These are phyloP conservation scores for Halcyon smyrnensis DNA, from an alignment of 2,797 vertebrate species.

Conservation along the genomic window DNA sequence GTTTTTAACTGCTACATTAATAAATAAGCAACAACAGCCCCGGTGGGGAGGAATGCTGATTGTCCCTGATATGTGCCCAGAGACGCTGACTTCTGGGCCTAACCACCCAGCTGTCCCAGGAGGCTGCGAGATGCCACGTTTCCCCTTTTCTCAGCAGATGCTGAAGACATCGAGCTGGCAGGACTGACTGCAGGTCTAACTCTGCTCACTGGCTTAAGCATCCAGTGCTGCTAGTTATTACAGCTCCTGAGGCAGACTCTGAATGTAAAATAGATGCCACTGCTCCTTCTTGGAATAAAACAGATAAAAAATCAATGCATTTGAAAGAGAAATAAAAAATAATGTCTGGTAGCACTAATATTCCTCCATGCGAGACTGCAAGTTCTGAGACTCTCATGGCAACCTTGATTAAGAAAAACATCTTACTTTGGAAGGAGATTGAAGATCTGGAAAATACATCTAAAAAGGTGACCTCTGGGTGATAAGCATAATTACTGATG, in stretches of 20 bases:
- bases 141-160: not conserved
- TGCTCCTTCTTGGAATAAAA: not conserved
- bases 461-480: not conserved
- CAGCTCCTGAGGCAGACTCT: not conserved
- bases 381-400: not conserved
- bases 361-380: not conserved
- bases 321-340: conserved; percentile 54
- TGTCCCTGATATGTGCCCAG: not conserved
- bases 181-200: not conserved
- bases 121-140: not conserved
- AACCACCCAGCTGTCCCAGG: not conserved
- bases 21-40: not conserved
- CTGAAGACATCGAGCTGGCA: not conserved
- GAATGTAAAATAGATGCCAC: conserved; percentile 48
- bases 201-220: not conserved
- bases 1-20: not conserved
- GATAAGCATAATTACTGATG: not conserved
- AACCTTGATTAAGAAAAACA: not conserved
- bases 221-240: not conserved
- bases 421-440: not conserved
- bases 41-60: not conserved
- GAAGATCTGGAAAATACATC: not conserved
- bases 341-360: not conserved
- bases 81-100: not conserved
- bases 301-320: conserved; percentile 43